Conservation (phyloP, 2,888 invertebrate species). For the Cepaea hortensis region DNA sequence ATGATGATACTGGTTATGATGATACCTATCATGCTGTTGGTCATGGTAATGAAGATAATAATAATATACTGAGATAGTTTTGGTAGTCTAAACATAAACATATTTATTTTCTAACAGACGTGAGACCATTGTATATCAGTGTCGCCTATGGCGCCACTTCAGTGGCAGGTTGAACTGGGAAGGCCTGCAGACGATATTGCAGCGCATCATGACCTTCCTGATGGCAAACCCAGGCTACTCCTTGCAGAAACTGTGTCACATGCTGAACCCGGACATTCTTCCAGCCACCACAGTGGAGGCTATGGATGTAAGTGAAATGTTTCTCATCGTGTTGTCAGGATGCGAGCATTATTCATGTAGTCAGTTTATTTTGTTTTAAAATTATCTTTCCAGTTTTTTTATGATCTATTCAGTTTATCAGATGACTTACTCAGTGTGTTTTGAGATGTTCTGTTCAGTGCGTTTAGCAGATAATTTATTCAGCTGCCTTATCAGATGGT, state of each 20-base stretch:
- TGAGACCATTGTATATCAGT: conserved; percentile 63
- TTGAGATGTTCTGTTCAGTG: too few species aligned
- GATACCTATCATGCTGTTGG: too few species aligned
- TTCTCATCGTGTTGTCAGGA: background rate
- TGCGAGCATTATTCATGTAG: too few species aligned
- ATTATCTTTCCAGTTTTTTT: too few species aligned
- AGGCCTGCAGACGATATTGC: conserved; percentile 83
- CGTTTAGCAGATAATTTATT: too few species aligned
- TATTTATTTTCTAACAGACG: background rate
- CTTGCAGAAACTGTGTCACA: conserved; percentile 79
- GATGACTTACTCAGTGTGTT: background rate
- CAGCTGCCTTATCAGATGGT: too few species aligned
- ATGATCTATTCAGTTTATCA: background rate
- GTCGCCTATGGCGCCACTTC: conserved; percentile 85
- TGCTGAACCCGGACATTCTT: conserved; percentile 82
- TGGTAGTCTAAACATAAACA: too few species aligned
- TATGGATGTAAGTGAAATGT: conserved; percentile 79
- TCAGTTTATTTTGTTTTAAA: too few species aligned
- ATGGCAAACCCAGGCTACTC: conserved; percentile 81
- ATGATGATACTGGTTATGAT: too few species aligned
- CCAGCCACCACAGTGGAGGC: conserved; percentile 82
- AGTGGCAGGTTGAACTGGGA: conserved; percentile 84
- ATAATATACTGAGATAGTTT: too few species aligned
- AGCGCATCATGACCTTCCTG: conserved; percentile 82
- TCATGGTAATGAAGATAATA: too few species aligned